Evolutionary conservation across 2,888 invertebrate species (phyloP).

Genomic region (Beris morrisii): DNA sequence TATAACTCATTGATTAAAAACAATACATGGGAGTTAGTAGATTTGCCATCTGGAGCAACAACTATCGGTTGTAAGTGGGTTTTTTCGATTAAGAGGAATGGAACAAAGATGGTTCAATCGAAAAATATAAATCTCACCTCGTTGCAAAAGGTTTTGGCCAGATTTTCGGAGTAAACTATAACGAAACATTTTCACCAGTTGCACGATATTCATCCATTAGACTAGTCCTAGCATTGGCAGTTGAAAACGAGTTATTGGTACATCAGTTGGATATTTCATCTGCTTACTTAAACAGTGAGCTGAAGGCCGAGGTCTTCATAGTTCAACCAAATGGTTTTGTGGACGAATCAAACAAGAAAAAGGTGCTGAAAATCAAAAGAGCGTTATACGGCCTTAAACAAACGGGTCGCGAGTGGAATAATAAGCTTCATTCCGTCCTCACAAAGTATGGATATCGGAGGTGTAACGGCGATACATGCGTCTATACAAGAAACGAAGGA

Average conservation of each 20-base stretch:
- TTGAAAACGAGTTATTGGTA: no score
- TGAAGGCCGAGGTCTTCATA: neutral
- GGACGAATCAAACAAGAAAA: no score
- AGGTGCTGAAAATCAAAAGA: conserved; percentile 2
- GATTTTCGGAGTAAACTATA: neutral
- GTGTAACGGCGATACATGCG: neutral
- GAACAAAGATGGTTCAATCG: neutral
- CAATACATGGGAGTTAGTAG: no score
- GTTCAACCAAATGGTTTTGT: no score
- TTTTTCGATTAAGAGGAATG: neutral
- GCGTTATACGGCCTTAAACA: conserved; percentile 25
- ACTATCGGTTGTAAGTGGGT: no score
- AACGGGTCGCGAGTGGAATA: conserved; percentile 20
- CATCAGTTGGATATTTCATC: no score
- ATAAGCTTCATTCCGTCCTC: conserved; percentile 1
- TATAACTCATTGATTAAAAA: no score
- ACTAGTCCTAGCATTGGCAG: no score
- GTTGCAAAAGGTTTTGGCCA: neutral
- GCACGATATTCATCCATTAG: no score
- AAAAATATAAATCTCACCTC: neutral
- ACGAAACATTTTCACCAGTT: neutral
- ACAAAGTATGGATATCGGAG: neutral
- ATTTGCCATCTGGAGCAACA: no score
- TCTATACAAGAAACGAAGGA: neutral
- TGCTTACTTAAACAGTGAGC: conserved; percentile 2